A percentile compares a stretch with the other conserved stretches of the same genome.
These are phyloP conservation scores for Rhincodon typus DNA, from an alignment of 2,797 vertebrate genomes.

Conservation along the genomic window DNA sequence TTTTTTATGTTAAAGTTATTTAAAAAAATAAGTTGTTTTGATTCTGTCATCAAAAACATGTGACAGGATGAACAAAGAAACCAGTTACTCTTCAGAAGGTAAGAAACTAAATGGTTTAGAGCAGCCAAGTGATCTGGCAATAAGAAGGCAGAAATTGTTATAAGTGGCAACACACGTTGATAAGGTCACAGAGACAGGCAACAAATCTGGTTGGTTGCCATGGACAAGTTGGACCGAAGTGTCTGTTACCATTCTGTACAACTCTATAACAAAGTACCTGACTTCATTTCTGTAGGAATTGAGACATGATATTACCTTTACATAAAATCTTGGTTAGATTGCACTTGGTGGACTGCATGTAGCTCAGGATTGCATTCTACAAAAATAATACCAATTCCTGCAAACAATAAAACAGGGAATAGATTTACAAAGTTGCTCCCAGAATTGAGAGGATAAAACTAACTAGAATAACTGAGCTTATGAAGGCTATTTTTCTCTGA, in stretches of 20 bases:
- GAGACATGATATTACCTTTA: background rate
- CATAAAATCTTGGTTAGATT: background rate
- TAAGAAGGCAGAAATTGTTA: no score
- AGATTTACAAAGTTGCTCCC: background rate
- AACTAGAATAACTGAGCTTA: background rate
- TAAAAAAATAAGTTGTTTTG: no score
- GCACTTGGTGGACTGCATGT: background rate
- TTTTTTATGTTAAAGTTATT: no score
- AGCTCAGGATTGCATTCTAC: background rate
- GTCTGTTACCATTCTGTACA: no score
- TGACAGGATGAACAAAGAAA: no score
- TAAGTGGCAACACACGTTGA: background rate
- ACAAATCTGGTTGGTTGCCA: no score
- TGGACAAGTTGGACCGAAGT: no score
- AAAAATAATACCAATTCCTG: background rate
- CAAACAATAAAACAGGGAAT: background rate
- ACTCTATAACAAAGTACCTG: background rate
- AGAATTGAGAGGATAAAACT: background rate
- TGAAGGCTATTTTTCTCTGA: background rate
- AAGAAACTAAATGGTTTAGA: no score
- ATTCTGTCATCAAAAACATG: no score
- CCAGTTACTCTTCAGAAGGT: no score
- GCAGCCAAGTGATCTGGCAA: no score
- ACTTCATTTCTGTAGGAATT: background rate
- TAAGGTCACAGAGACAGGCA: background rate